phyloP scores from a whole-genome alignment of 2,888 invertebrate species.

The Hypsopygia costalis region DNA sequence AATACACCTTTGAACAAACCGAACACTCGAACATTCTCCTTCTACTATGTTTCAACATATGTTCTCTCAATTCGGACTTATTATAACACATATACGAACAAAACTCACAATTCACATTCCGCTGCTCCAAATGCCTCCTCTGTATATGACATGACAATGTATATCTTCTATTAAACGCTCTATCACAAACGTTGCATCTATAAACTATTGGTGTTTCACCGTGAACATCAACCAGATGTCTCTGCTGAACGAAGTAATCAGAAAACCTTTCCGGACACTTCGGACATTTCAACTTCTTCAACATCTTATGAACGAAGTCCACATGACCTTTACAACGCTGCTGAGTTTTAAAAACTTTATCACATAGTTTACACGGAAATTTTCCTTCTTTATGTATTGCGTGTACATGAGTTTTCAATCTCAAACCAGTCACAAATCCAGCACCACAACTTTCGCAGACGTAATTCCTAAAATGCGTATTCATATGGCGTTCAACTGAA shows the following conservation, averaged over 20 bases:
- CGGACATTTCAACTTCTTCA: conserved; percentile 50
- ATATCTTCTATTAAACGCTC: conserved; percentile 38
- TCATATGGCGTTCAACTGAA: conserved; percentile 62
- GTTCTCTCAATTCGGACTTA: conserved; percentile 44
- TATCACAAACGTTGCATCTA: conserved; percentile 54
- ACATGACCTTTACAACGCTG: conserved; percentile 49
- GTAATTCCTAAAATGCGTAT: conserved; percentile 57
- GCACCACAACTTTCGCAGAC: conserved; percentile 59
- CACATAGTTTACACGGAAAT: conserved; percentile 46
- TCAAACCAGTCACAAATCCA: conserved; percentile 53
- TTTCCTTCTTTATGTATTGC: conserved; percentile 41
- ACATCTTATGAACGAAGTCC: conserved; percentile 42
- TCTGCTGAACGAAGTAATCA: conserved; percentile 51
- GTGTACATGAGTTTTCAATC: conserved; percentile 49
- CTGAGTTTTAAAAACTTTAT: conserved; percentile 41
- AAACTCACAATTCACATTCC: conserved; percentile 33
- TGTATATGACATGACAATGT: conserved; percentile 53
- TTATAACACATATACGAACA: conserved; percentile 51
- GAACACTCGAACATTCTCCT: conserved; percentile 48
- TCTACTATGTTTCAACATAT: conserved; percentile 52
- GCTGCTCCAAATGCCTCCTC: conserved; percentile 43
- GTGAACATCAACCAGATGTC: conserved; percentile 51
- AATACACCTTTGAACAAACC: conserved; percentile 58
- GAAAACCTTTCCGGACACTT: conserved; percentile 53
- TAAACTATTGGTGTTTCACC: conserved; percentile 45